Evolutionary conservation across 1,140 invertebrate genomes (phyloP), one percentile per base, ranked within the genome.

Genomic region (Sarcophaga peregrina): DNA sequence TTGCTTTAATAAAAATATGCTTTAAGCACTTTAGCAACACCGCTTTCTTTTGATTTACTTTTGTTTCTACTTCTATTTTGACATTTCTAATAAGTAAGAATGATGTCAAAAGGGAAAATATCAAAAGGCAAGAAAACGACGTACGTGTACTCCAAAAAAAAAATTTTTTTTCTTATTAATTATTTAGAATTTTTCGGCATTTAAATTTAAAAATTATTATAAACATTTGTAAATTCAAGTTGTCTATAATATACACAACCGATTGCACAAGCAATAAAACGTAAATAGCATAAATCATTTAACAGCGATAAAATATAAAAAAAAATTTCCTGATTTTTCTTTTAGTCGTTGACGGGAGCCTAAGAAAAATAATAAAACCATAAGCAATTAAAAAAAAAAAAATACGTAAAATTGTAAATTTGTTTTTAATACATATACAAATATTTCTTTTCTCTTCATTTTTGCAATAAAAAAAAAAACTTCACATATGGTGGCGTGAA

Each of bases 81-180:
- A 68, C 62, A 68, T 68, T 20, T 68, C 8, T 8, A 25, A 68
- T 37, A 37, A 25, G 54, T 15, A 68, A 15, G 62, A 20, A 25
- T 68, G 10, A 68, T 9, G 62, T 9, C 20, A 68, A 68, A 68
- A 68, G 13, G 15, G 15, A 58, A 68, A 68, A 68, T 3, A 76
- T n/a, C 74, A 76, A 50, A 46, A 50, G 47, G 74, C 15, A 76
- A 17, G 74, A 76, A 76, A 50, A 76, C 45, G 52, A 81, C 80
- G 80, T 81, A 81, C 80, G 80, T 81, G 80, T 81, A 81, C 52
- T 81, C 11, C 20, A 68, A 68, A 68, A 58, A 37, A n/a, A 58
- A 58, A 6, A 20, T 68, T 62, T 62, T 62, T 68, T 68, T 68
- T 68, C 62, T 68, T 68, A 68, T 68, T 68, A 68, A 68, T 68